These are phyloP conservation scores for Ophioninae sp. DNA, from an alignment of 2,888 invertebrate genomes.

Conservation along the genomic window DNA sequence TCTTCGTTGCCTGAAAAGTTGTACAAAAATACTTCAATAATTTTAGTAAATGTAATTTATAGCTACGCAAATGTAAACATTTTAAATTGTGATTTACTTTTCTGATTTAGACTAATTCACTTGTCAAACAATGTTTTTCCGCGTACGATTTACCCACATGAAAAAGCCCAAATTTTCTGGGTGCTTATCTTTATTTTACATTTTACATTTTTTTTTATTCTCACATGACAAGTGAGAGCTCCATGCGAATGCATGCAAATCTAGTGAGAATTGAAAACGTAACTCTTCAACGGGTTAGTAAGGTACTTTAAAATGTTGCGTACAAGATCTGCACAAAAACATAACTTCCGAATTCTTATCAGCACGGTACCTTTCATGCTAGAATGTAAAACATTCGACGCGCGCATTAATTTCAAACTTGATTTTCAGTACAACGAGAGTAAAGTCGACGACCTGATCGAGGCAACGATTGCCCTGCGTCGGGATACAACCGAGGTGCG, in stretches of 20 bases:
- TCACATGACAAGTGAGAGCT: background rate
- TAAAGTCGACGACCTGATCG: conserved; percentile 71
- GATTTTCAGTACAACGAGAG: conserved; percentile 73
- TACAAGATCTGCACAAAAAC: background rate
- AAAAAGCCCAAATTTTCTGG: background rate
- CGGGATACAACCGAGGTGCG: conserved; percentile 74
- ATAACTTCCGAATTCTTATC: background rate
- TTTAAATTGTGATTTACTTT: background rate
- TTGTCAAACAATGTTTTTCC: background rate
- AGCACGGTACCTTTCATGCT: background rate
- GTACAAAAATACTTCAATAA: background rate
- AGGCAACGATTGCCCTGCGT: conserved; percentile 70
- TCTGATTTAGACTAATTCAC: too few relatives aligned
- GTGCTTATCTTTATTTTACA: background rate
- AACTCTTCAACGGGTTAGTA: background rate
- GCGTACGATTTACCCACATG: background rate
- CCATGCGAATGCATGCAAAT: background rate
- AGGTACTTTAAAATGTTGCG: background rate
- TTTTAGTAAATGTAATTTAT: background rate
- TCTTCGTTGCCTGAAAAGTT: background rate
- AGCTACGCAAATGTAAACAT: background rate
- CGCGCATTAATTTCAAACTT: background rate
- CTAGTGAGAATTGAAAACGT: background rate
- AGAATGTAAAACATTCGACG: background rate
- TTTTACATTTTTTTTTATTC: background rate